Evolutionary conservation across 2,888 invertebrate genomes (phyloP), one percentile per base, ranked within the genome.

Genomic region (Cancer borealis): DNA sequence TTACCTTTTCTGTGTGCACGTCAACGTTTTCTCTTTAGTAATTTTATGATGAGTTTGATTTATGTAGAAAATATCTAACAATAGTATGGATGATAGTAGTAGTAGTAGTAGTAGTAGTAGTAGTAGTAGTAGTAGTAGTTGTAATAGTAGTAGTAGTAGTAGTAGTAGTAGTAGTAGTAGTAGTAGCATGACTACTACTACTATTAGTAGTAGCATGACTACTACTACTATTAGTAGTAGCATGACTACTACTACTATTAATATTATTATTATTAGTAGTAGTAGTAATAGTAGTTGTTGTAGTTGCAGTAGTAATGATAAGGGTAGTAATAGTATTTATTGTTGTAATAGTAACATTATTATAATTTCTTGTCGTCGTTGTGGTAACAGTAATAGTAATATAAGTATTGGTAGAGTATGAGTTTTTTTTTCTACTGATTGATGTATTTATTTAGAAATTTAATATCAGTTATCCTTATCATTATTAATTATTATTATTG

Each of bases 91-190:
- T n/a, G 8, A 4, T 73, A n/a, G 49, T 66, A 66, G 66, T 66
- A 66, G 21, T 66, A 66, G 66, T 66, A 66, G 21, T 66, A 66
- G 66, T 66, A 21, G 21, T 66, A 66, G 66, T 66, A 66, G 21
- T 66, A 66, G 66, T 66, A 66, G 21, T 66, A 66, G 14, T 66
- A 14, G n/a, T 21, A 66, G 66, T 66, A n/a, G 17, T 66, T 39
- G 39, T 39, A 87, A 39, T 3, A 87, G 39, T 87, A 39, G 46
- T 17, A 87, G 87, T 45, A 46, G 17, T 21, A 88, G 39, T 39
- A 46, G 91, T 5, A 91, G 54, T 60, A 91, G n/a, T 30, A 91
- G 4, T 39, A 49, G 60, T 60, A 60, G 30, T 14, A 91, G 90
- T 91, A 91, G 60, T 10, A 26, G 46, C 17, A 47, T 21, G 10